Conservation (phyloP, 2,888 invertebrate genomes). For the Crossocerus cetratus region DNA sequence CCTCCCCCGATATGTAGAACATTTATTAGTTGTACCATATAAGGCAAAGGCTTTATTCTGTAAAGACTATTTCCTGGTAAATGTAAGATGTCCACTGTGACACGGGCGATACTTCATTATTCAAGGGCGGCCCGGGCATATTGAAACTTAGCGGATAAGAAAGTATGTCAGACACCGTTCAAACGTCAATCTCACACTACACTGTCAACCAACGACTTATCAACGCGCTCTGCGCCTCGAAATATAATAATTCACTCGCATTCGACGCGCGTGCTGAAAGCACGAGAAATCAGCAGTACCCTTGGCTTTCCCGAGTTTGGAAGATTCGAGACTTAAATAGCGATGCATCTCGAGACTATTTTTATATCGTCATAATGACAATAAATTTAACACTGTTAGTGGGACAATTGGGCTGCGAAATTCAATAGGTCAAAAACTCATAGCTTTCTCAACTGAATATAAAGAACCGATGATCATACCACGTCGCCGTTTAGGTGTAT, state of each 20-base stretch:
- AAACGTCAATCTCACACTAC: slow-evolving; percentile 2
- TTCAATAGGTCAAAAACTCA: neutral
- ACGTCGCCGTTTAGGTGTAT: neutral
- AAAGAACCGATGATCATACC: too few relatives aligned
- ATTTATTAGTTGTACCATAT: slow-evolving; percentile 45
- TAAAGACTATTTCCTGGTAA: slow-evolving; percentile 15
- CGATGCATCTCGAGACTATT: neutral
- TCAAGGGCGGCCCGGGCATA: slow-evolving; percentile 39
- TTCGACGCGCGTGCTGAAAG: neutral
- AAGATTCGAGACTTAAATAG: too few relatives aligned
- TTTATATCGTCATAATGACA: slow-evolving; percentile 7
- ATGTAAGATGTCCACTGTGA: slow-evolving; percentile 14
- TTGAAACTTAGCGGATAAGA: slow-evolving; percentile 15
- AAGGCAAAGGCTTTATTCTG: slow-evolving; percentile 11
- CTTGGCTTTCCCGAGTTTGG: too few relatives aligned
- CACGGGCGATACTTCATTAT: slow-evolving; percentile 15
- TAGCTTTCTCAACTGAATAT: neutral
- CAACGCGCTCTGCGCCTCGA: slow-evolving; percentile 28
- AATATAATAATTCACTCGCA: slow-evolving; percentile 36
- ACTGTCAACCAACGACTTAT: slow-evolving; percentile 25
- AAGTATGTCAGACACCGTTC: slow-evolving; percentile 13
- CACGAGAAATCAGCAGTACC: neutral
- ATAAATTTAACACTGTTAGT: slow-evolving; percentile 15
- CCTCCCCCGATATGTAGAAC: slow-evolving; percentile 9
- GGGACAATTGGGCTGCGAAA: neutral